Evolutionary conservation across 1,140 invertebrate species (phyloP), one percentile per base, ranked within the genome.

Genomic region (Zaprionus tsacasi): DNA sequence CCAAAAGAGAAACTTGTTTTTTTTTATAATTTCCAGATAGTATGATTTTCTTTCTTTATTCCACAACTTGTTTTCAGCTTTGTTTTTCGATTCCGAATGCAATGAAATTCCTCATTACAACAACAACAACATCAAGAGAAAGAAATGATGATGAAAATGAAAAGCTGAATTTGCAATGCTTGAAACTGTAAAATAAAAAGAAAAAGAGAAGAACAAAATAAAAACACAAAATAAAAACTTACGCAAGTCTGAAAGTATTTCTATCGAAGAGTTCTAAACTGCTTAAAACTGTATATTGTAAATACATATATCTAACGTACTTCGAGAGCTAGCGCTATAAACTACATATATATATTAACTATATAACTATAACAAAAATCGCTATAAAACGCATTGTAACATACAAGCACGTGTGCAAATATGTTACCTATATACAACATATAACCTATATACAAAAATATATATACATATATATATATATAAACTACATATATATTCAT

Each of bases 191-290:
- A 50, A 50, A 6, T 50, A 50, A 21, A 21, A 21, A 21, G 21
- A 21, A 21, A 21, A 21, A 21, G 1, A 64, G 60, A 48, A 45
- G 60, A 48, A 45, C 40, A 45, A 45, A 45, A 21, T 21, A 21
- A 21, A 21, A 21, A 21, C 21, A 21, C 21, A 21, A 21, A 30
- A 30, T 0, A 54, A 54, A 56, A 82, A 80, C 72, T 77, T 83
- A 79, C 45, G 79, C 82, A 87, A 87, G 82, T 87, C 82, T 87
- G 82, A 87, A 79, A 82, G 79, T 87, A 87, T 87, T 87, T 87
- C 82, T 87, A 87, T 87, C 83, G 82, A 87, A 86, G 43, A 87
- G 82, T 86, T 86, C 79, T 86, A 86, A 86, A 86, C 82, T 86
- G 81, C 77, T 83, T 73, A 85, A 43, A 45, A 81, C 48, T 81